phyloP scores from a whole-genome alignment of 1,140 invertebrate species.

The Heliconius nattereri region DNA sequence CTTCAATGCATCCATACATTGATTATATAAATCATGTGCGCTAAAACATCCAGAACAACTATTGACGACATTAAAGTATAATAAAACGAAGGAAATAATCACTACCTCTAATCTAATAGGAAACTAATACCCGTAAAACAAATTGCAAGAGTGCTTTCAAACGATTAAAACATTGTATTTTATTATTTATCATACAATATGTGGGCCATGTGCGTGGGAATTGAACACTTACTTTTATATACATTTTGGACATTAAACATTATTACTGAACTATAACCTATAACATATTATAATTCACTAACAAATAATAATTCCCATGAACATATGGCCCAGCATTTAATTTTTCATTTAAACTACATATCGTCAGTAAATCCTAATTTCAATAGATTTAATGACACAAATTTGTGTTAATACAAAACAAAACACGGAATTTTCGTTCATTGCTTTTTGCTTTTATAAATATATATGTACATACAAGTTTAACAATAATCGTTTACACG shows the following conservation, averaged over 20 bases:
- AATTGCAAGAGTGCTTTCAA: constrained; percentile 63
- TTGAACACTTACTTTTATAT: constrained; percentile 50
- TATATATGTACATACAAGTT: constrained; percentile 61
- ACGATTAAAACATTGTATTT: neutral
- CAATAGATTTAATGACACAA: neutral
- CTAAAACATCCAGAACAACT: constrained; percentile 65
- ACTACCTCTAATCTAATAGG: constrained; percentile 71
- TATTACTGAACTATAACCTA: constrained; percentile 56
- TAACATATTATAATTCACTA: constrained; percentile 45
- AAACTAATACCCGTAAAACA: constrained; percentile 81
- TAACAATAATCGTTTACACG: constrained; percentile 55
- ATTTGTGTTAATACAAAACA: neutral
- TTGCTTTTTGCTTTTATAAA: constrained; percentile 24
- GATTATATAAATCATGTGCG: constrained; percentile 57
- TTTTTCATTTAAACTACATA: neutral
- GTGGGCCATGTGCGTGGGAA: constrained; percentile 23
- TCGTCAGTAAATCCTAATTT: neutral
- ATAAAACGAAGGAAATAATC: constrained; percentile 70
- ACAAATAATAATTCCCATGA: constrained; percentile 46
- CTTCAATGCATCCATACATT: constrained; percentile 62
- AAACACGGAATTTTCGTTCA: neutral
- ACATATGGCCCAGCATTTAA: constrained; percentile 9
- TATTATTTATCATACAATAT: neutral
- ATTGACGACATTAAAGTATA: constrained; percentile 57
- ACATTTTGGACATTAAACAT: constrained; percentile 57